phyloP scores from a whole-genome alignment of 2,888 invertebrate species.

The Plebejus anna region DNA sequence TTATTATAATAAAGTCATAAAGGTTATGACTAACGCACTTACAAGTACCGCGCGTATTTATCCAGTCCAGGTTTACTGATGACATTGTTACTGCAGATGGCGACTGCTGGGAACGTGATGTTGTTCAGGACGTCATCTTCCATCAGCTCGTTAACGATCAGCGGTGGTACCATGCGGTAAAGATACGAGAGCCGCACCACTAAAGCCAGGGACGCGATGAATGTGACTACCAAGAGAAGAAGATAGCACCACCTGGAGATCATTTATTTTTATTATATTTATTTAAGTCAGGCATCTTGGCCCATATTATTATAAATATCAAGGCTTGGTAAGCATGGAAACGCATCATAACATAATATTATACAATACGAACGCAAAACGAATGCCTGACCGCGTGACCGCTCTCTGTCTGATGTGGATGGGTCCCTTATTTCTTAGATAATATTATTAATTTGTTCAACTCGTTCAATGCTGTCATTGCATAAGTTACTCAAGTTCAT shows the following conservation, averaged over 20 bases:
- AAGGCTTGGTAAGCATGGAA: too few relatives aligned
- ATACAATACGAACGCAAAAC: too few relatives aligned
- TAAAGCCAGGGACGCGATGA: neutral
- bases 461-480: neutral
- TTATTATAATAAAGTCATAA: too few relatives aligned
- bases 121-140: slow-evolving; percentile 59
- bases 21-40: slow-evolving; percentile 39
- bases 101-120: slow-evolving; percentile 80
- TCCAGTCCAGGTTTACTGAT: slow-evolving; percentile 55
- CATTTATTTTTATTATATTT: too few relatives aligned
- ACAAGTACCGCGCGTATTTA: slow-evolving; percentile 57
- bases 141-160: slow-evolving; percentile 50
- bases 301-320: too few relatives aligned
- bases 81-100: slow-evolving; percentile 79
- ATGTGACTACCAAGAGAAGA: neutral
- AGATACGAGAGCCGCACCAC: neutral
- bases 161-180: slow-evolving; percentile 35
- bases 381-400: too few relatives aligned
- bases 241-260: slow-evolving; percentile 1
- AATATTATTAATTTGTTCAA: neutral
- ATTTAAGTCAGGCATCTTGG: too few relatives aligned
- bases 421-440: neutral
- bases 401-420: too few relatives aligned
- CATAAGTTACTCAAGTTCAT: neutral
- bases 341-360: too few relatives aligned